phyloP scores from a whole-genome alignment of 2,113 vertebrate species.

The Pipra filicauda region DNA sequence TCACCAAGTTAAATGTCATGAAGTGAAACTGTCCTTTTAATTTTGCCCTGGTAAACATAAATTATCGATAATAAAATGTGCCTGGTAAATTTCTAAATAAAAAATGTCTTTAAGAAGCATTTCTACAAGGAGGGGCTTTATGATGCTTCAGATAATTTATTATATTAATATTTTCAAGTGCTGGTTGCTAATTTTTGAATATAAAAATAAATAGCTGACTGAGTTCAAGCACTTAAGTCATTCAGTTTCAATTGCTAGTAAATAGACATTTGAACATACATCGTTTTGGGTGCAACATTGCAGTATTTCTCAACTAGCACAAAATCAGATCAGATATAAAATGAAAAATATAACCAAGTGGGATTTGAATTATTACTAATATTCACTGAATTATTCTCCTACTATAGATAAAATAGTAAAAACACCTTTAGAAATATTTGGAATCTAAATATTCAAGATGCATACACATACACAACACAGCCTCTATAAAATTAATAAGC shows the following conservation, averaged over 20 bases:
- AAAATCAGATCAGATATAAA: background rate
- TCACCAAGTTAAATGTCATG: slow-evolving; percentile 57
- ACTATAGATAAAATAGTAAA: background rate
- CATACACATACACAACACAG: background rate
- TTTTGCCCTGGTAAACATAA: slow-evolving; percentile 68
- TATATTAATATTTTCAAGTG: slow-evolving; percentile 68
- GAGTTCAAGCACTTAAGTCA: slow-evolving; percentile 26
- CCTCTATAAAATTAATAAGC: background rate
- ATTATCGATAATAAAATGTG: slow-evolving; percentile 64
- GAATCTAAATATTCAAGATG: background rate
- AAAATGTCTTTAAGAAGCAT: slow-evolving; percentile 54
- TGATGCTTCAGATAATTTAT: slow-evolving; percentile 69
- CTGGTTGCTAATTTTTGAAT: slow-evolving; percentile 58
- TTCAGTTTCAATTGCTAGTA: slow-evolving; percentile 53
- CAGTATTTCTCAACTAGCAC: background rate
- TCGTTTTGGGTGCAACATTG: background rate
- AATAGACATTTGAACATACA: background rate
- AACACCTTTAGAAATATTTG: background rate
- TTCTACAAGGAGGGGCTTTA: slow-evolving; percentile 21
- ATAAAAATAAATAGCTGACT: slow-evolving; percentile 58
- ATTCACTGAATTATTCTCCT: background rate
- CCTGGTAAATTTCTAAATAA: slow-evolving; percentile 68
- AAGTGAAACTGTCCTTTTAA: slow-evolving; percentile 63
- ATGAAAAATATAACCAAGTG: background rate
- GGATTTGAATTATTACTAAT: background rate